Evolutionary conservation across 1,140 invertebrate species (phyloP), one percentile per base, ranked within the genome.

Genomic region (Rhizoglyphus robini): DNA sequence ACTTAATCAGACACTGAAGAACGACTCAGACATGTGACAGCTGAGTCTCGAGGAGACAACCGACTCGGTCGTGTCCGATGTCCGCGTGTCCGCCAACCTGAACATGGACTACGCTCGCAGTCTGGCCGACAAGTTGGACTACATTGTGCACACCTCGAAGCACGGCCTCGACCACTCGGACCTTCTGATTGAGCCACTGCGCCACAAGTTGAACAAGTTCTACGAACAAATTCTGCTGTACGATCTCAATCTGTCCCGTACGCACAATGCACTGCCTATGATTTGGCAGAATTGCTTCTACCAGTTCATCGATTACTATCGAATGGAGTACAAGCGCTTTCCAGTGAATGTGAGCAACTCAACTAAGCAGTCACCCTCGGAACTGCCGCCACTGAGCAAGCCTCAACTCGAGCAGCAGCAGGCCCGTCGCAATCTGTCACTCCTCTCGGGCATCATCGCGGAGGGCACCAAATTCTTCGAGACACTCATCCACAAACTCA

Each of bases 221-320:
- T 60, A 29, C 29, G 58, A 60, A 18, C 15, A 34, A n/a, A n/a
- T 60, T 11, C 15, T 60, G 15, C 29, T 60, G 32, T 27, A n/a
- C 30, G 58, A 60, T 46, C 15, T 60, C 30, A 34, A 46, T 34
- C 15, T 13, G 15, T 20, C 58, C 4, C 15, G 2, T 11, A 46
- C 30, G 29, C 15, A 46, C 2, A 32, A 34, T 46, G 30, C 27
- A 20, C 29, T 60, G n/a, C 58, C 32, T 11, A 23, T 13, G 13
- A 32, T 32, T 20, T 60, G 58, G 58, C 15, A 34, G 23, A 32
- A 20, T 46, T 60, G 58, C 29, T 60, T 60, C 58, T 60, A 60
- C 29, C 18, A 34, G 13, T 60, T 60, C 18, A 46, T 60, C 3
- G 15, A 29, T n/a, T 11, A n/a, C 1, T 60, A 60, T 46, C 58